Evolutionary conservation across 92 coral and sea anemone species (phyloP), one percentile per base, ranked within the genome.

Genomic region (Epizoanthus rinbou): DNA sequence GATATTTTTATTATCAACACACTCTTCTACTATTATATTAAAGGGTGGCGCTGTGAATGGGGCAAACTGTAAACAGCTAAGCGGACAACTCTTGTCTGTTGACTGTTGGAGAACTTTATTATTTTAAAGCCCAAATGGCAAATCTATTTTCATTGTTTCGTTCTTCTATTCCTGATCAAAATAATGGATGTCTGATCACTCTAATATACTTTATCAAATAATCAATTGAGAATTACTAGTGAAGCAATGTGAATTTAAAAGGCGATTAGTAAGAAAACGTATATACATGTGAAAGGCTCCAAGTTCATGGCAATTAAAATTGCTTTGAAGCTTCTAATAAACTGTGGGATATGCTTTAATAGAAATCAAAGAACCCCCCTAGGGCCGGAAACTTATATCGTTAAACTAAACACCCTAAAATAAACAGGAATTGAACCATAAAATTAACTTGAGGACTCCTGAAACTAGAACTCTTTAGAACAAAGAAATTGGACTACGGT

Each of bases 381-480:
- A 31, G 57, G 64, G 21, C 52, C 70, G 52, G 70, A 39, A 37
- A 41, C 4, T 23, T 16, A 31, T 17, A 56, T 31, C 82, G 17
- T 11, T 21, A 23, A 78, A 60, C 68, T 35, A 76, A 76, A 76
- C 31, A 19, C 25, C 39, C 57, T 31, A 13, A 50, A 59, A 60
- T 65, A 78, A 41, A 60, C 66, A 35, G 76, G 76, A 71, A 43
- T 71, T 45, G 52, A 54, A 56, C 64, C 37, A 52, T 31, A 74
- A 56, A 74, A 74, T 54, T 74, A 15, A 24, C 69, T 22, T 4
- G 15, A 24, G 69, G 43, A 73, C 2, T 25, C 28, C 21, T n/a
- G 5, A 35, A 52, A 72, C 76, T 7, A 19, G 24, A 39, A 57
- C 16, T 18, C 15, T 16, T 17, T 14, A 53, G 23, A 35, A 24